Evolutionary conservation across 2,888 invertebrate species (phyloP), one percentile per base, ranked within the genome.

Genomic region (Lasioglossum figueresi): DNA sequence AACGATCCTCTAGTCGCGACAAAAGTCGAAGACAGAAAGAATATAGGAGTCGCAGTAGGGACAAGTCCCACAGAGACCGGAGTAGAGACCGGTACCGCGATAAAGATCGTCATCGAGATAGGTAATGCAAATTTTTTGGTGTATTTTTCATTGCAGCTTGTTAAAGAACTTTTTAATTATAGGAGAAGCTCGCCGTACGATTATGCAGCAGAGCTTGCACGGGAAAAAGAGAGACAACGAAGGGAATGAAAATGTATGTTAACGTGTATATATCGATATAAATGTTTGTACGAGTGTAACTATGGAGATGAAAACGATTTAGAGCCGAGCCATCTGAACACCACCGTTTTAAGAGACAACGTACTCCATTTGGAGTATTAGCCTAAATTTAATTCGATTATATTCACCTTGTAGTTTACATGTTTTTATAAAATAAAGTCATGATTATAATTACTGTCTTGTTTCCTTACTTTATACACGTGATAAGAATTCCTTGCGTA

Each of bases 151-250:
- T 56, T 16, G 12, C 4, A 37, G 59, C 1, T 72, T 75, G 79
- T 74, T 27, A 63, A 40, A 77, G 45, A 59, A 75, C 12, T 82
- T 73, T 31, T 70, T 52, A 43, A 76, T 92, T 91, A 59, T 74
- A 95, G 95, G 81, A 92, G 93, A 87, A 85, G 88, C 37, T 95
- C 95, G 31, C 94, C 94, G 4, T 90, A 93, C 56, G 94, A 95
- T 82, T 95, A 94, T 84, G 94, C 95, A 0, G 92, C 93, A 59
- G 95, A 95, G 89, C 90, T 95, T 75, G 93, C 94, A 66, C 91
- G 95, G 70, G 95, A 95, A 89, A 92, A 92, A 83, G 95, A 95
- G 83, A 93, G 95, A 88, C 95, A 95, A 93, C 94, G 94, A 90
- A 93, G 93, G 89, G 92, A 92, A 88, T 94, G 85, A 94, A 84